phyloP scores from a whole-genome alignment of 2,797 vertebrate genomes.

The Eremophila alpestris region DNA sequence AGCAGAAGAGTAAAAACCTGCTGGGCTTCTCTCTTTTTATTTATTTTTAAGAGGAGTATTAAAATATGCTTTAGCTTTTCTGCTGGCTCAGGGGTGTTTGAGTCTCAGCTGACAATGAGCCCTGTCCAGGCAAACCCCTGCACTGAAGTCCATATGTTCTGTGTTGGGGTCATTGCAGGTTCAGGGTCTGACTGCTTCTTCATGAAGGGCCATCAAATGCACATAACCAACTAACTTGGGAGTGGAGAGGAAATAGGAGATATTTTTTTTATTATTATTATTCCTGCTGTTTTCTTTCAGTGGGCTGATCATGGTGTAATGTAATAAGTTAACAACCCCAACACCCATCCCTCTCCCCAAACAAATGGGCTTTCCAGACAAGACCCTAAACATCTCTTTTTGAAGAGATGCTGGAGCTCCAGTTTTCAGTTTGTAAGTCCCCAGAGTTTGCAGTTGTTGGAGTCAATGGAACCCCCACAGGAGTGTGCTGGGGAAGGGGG shows the following conservation, averaged over 20 bases:
- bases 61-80: slow-evolving; percentile 5
- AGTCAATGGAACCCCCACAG: background rate
- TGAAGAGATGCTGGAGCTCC: background rate
- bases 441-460: background rate
- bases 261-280: background rate
- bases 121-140: background rate
- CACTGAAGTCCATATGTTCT: slow-evolving; percentile 20
- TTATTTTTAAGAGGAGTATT: background rate
- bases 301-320: slow-evolving; percentile 2
- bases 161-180: slow-evolving; percentile 43
- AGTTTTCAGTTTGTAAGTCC: background rate
- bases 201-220: slow-evolving; percentile 49
- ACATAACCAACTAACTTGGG: slow-evolving; percentile 42
- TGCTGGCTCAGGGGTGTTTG: slow-evolving; percentile 14
- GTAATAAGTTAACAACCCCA: background rate
- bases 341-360: background rate
- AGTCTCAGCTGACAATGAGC: background rate
- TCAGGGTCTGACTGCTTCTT: slow-evolving; percentile 32
- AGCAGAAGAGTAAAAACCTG: background rate
- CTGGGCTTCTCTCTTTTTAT: no score
- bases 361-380: slow-evolving; percentile 1
- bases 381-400: no score
- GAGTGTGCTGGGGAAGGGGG: background rate
- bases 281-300: slow-evolving; percentile 40
- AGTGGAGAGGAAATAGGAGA: slow-evolving; percentile 8